Percentiles rank a stretch among this genome's conserved stretches.
Conservation (phyloP, 92 coral and sea anemone genomes). For the Desmophyllum pertusum region DNA sequence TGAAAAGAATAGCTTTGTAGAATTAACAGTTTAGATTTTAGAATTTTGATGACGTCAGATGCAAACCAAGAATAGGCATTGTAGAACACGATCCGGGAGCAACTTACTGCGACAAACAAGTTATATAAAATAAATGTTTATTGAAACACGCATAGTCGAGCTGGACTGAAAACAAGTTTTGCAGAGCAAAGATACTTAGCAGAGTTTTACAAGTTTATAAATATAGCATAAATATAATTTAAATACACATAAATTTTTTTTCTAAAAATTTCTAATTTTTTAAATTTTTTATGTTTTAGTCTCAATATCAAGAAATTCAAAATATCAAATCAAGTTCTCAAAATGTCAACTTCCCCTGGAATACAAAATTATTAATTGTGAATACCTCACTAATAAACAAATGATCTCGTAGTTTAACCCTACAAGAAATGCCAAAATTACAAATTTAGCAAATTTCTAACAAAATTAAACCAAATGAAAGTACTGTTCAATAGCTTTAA, state of each 20-base stretch:
- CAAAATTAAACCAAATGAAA: background rate
- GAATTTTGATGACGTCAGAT: too few species aligned
- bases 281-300: background rate
- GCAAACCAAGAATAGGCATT: too few species aligned
- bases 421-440: background rate
- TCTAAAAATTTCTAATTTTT: background rate
- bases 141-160: constrained; percentile 16
- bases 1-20: too few species aligned
- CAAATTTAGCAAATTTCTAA: background rate
- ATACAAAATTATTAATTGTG: background rate
- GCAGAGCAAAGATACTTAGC: constrained; percentile 3
- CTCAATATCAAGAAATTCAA: background rate
- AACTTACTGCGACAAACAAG: background rate
- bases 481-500: background rate
- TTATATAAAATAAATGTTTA: background rate
- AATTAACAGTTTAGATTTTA: too few species aligned
- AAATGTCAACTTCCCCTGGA: background rate
- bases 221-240: constrained; percentile 36
- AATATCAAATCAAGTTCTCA: background rate
- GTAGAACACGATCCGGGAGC: too few species aligned
- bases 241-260: constrained; percentile 21
- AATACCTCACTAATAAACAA: background rate
- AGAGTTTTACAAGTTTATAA: constrained; percentile 1
- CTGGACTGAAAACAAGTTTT: background rate
- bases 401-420: background rate